Conservation (phyloP, 2,113 vertebrate species). For the Anoura caudifer region DNA sequence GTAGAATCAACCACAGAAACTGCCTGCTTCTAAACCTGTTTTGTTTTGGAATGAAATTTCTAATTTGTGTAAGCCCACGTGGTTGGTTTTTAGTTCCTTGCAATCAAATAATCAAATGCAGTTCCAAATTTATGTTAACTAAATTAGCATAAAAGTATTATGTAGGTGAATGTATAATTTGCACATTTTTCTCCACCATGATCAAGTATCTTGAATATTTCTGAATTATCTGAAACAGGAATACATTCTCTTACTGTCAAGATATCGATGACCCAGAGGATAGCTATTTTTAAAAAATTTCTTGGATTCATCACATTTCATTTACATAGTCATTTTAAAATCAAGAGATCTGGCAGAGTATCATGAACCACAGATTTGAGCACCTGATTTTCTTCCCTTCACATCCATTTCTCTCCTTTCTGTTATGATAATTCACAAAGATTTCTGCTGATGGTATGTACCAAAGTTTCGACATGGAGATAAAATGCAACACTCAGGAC, state of each 20-base stretch:
- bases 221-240: not conserved
- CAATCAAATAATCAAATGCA: conserved; percentile 12
- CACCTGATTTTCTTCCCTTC: not conserved
- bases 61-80: not conserved
- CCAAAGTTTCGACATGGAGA: not conserved
- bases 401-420: not conserved
- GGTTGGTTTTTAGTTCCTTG: not conserved
- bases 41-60: not conserved
- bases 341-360: not conserved
- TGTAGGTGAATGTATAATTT: not conserved
- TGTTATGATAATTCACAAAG: not conserved
- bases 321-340: conserved; percentile 4
- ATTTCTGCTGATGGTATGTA: not conserved
- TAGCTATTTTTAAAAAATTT: not conserved
- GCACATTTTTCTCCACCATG: not conserved
- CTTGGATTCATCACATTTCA: not conserved
- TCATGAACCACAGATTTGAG: not conserved
- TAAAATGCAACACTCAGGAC: not conserved
- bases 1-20: not conserved
- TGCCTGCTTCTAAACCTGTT: not conserved
- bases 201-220: not conserved
- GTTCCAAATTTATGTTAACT: not conserved
- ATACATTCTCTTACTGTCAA: not conserved
- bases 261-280: not conserved
- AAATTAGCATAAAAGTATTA: conserved; percentile 8